Base-by-base conservation (phyloP, 64 coral and sea anemone species). In the Trachythela sp. region DNA sequence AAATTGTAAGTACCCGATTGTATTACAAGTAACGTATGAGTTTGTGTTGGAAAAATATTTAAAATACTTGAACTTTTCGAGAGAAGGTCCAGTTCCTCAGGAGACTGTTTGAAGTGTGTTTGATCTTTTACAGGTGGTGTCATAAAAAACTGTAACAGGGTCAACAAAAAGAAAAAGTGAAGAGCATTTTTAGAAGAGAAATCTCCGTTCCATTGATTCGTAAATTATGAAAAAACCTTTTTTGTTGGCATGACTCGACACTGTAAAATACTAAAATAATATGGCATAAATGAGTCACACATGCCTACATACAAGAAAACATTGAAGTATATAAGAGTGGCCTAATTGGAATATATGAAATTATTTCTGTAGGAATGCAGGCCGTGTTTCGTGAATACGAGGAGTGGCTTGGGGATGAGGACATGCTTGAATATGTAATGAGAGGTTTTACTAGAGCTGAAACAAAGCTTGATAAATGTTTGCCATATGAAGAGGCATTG, bases 401-500 rank as follows among this genome's bases (percentile, higher is more conserved):
- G 54, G 86, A 92, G 72, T 99, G 96, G 96, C 45, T 99, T 20
- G 95, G 92, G 5, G 88, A 94, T 20, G 93, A 94, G 22, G 93
- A 94, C 3, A 39, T 99, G 14, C 93, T 93, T 83, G 83, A 89
- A 20, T 43, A 75, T n/a, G 86, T 93, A 0, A 85, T 52, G 80
- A 86, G 90, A 75, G 93, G 50, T 6, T 91, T 91, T 68, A 84
- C 88, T 4, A 99, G 88, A 24, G 96, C 96, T 13, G 84, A 91
- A 13, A 39, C 93, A 2, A 99, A 94, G 77, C 86, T 99, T 7
- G 94, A 99, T 30, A 93, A 94, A 76, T 90, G 91, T 34, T 54
- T 99, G 37, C 84, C 93, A 20, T 94, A 86, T 91, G 96, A 99
- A 39, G 93, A 99, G 36, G 87, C 91, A 89, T 83, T 99, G 93